Evolutionary conservation across 2,888 invertebrate species (phyloP).

Genomic region (Pterobdella sp.): DNA sequence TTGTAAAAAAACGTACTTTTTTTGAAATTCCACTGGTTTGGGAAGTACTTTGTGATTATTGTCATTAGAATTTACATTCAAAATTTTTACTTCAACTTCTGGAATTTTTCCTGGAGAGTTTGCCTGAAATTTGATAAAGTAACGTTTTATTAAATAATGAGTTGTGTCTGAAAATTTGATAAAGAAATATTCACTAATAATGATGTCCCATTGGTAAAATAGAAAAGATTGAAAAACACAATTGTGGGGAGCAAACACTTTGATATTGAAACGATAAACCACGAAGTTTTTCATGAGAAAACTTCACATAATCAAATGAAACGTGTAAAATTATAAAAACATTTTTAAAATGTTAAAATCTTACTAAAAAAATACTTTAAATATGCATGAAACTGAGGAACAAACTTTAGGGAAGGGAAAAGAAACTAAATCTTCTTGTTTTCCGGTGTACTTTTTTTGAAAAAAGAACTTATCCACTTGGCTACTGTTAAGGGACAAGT

Average conservation of each 20-base stretch:
- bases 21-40: constrained; percentile 38
- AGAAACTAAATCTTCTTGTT: constrained; percentile 38
- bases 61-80: constrained; percentile 55
- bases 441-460: constrained; percentile 42
- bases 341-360: constrained; percentile 1
- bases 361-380: background rate
- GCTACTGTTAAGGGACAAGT: constrained; percentile 48
- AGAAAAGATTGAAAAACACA: no score
- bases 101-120: constrained; percentile 64
- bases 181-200: background rate
- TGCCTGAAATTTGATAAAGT: constrained; percentile 13
- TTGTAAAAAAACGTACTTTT: constrained; percentile 15
- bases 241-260: no score
- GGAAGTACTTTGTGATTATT: constrained; percentile 23
- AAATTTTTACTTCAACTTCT: constrained; percentile 68
- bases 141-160: no score
- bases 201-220: no score
- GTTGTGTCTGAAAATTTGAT: background rate
- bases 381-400: background rate
- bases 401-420: constrained; percentile 47
- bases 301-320: no score
- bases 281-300: no score
- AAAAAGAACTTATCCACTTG: constrained; percentile 44
- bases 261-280: no score
- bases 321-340: background rate